Percentiles rank a stretch among this genome's conserved stretches.
Evolutionary conservation across 2,113 vertebrate species (phyloP).

Genomic region (Phrynocephalus versicolor): DNA sequence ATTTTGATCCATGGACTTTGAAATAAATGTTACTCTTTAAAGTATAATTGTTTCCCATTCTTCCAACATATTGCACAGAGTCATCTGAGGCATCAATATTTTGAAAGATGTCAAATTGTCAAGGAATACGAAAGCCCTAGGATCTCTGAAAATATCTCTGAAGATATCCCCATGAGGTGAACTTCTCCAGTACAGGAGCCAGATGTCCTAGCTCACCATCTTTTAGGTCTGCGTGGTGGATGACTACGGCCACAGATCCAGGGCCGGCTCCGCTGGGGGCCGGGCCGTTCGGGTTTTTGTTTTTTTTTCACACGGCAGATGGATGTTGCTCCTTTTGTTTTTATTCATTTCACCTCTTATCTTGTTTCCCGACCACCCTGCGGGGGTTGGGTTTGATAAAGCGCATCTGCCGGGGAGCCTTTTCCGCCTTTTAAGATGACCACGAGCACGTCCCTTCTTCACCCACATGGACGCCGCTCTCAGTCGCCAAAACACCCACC

Average conservation of each 20-base stretch:
- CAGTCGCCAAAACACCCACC: neutral
- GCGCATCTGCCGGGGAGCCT: too few relatives aligned
- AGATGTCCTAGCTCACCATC: neutral
- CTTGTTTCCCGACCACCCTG: neutral
- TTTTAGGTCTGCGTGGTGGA: neutral
- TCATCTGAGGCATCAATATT: neutral
- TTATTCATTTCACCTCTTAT: neutral
- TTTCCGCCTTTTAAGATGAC: neutral
- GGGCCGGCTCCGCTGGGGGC: too few relatives aligned
- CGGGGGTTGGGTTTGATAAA: neutral
- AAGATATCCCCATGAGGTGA: neutral
- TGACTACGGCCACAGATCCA: neutral
- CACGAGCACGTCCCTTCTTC: neutral
- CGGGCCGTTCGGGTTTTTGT: too few relatives aligned
- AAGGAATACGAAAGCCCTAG: neutral
- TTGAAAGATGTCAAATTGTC: neutral
- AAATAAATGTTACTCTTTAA: neutral
- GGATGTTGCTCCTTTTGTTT: too few relatives aligned
- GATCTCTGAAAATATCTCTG: neutral
- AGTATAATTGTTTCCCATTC: neutral
- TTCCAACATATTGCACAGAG: neutral
- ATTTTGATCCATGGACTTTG: neutral
- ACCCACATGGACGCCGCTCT: neutral
- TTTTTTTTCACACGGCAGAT: too few relatives aligned
- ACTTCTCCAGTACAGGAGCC: too few relatives aligned